These are phyloP conservation scores for Adelphocoris suturalis DNA, from an alignment of 2,888 invertebrate genomes.

Conservation along the genomic window DNA sequence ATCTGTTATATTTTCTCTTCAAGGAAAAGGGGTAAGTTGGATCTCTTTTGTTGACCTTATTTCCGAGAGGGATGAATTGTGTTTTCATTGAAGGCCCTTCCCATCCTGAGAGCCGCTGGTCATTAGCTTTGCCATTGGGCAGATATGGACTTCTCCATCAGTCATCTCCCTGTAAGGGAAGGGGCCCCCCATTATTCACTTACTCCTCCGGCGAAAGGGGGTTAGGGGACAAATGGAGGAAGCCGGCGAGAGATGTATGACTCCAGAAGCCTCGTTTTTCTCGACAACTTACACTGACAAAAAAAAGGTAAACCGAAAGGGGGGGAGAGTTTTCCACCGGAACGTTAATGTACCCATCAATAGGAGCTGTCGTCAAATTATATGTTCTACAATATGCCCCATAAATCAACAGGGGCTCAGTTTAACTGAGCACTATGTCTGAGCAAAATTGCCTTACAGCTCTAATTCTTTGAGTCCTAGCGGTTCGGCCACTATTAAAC, in stretches of 20 bases:
- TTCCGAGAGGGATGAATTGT: not conserved
- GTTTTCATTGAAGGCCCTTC: not conserved
- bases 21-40: not conserved
- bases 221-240: slow-evolving; percentile 20
- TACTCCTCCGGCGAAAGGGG: not conserved
- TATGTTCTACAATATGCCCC: not conserved
- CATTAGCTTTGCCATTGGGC: slow-evolving; percentile 47
- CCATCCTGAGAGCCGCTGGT: slow-evolving; percentile 8
- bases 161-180: slow-evolving; percentile 32
- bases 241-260: not conserved
- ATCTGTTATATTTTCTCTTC: not conserved
- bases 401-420: too few relatives aligned
- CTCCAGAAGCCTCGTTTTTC: not conserved
- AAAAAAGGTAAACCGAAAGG: not conserved
- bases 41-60: slow-evolving; percentile 10
- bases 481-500: too few relatives aligned
- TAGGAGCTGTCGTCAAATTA: not conserved
- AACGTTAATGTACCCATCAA: not conserved
- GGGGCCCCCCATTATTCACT: slow-evolving; percentile 41
- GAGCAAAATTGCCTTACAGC: too few relatives aligned
- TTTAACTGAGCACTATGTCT: too few relatives aligned
- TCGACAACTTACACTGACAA: not conserved
- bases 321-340: not conserved
- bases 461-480: too few relatives aligned
- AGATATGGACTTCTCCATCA: slow-evolving; percentile 50